Conservation (phyloP, 2,888 invertebrate species). For the Hydroisotoma schaefferi region DNA sequence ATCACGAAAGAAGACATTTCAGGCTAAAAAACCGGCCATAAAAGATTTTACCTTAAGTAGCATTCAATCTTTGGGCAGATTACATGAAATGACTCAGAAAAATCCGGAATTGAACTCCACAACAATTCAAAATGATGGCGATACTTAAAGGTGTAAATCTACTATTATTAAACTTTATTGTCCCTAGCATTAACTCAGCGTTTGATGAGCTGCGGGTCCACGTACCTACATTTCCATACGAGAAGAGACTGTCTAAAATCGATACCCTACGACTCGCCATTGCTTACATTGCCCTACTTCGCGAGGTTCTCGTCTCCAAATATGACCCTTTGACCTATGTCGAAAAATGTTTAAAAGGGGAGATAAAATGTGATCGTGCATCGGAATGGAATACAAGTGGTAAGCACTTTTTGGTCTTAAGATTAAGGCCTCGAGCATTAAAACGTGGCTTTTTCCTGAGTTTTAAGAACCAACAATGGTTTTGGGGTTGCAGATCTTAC, state of each 20-base stretch:
- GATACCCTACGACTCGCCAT: slow-evolving; percentile 95
- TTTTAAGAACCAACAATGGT: too few relatives aligned
- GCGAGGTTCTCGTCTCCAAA: slow-evolving; percentile 82
- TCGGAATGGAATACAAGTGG: slow-evolving; percentile 97
- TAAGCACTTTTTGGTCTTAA: slow-evolving; percentile 52
- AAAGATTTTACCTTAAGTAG: too few relatives aligned
- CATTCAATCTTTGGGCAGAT: too few relatives aligned
- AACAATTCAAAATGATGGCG: too few relatives aligned
- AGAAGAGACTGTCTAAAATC: slow-evolving; percentile 96
- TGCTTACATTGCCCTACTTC: slow-evolving; percentile 90
- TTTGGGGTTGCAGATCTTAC: slow-evolving; percentile 95
- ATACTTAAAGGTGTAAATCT: too few relatives aligned
- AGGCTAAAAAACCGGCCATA: too few relatives aligned
- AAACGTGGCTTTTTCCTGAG: too few relatives aligned
- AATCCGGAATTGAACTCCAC: too few relatives aligned
- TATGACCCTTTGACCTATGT: slow-evolving; percentile 91
- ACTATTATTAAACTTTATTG: too few relatives aligned
- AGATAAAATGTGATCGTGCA: slow-evolving; percentile 75
- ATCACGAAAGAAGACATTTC: too few relatives aligned
- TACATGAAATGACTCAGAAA: too few relatives aligned
- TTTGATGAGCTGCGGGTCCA: slow-evolving; percentile 96
- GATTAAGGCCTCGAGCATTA: neutral
- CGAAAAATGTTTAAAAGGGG: slow-evolving; percentile 83
- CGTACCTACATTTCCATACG: slow-evolving; percentile 98
- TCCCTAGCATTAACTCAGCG: slow-evolving; percentile 91